Evolutionary conservation across 2,888 invertebrate genomes (phyloP).

Genomic region (Erebia ligea): DNA sequence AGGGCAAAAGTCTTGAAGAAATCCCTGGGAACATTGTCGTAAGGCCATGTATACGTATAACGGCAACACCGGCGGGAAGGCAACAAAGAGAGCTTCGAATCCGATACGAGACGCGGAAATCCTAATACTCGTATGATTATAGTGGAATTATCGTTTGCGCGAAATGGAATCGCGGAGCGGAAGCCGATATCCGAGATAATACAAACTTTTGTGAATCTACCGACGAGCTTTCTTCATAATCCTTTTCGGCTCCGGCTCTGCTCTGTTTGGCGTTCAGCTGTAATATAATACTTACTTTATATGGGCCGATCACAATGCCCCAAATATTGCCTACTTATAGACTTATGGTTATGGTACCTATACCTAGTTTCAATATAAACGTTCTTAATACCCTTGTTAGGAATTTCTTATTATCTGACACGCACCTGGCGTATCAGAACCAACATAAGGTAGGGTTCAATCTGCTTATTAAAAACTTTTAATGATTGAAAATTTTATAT

Average conservation of each 20-base stretch:
- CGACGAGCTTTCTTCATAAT: slow-evolving; percentile 7
- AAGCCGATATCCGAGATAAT: slow-evolving; percentile 21
- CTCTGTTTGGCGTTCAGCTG: neutral
- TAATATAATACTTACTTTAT: neutral
- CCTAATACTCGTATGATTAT: slow-evolving; percentile 15
- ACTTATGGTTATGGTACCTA: neutral
- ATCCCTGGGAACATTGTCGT: neutral
- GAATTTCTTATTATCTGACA: too few species aligned
- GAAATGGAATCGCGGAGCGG: slow-evolving; percentile 6
- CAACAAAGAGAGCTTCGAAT: neutral
- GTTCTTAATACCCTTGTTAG: too few species aligned
- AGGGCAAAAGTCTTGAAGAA: neutral
- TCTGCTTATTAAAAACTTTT: too few species aligned
- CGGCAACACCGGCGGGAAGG: neutral
- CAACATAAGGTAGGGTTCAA: too few species aligned
- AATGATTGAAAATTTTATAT: too few species aligned
- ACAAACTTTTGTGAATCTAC: slow-evolving; percentile 17
- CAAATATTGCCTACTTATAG: neutral
- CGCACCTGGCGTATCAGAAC: too few species aligned
- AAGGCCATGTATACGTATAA: neutral
- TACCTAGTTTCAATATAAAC: too few species aligned
- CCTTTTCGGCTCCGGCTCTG: neutral
- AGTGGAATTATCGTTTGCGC: slow-evolving; percentile 19
- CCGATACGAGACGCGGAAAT: neutral
- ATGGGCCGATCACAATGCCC: neutral